A percentile compares a stretch with the other conserved stretches of the same genome.
phyloP scores from a whole-genome alignment of 2,888 invertebrate genomes.

The Pharmacophagus antenor region DNA sequence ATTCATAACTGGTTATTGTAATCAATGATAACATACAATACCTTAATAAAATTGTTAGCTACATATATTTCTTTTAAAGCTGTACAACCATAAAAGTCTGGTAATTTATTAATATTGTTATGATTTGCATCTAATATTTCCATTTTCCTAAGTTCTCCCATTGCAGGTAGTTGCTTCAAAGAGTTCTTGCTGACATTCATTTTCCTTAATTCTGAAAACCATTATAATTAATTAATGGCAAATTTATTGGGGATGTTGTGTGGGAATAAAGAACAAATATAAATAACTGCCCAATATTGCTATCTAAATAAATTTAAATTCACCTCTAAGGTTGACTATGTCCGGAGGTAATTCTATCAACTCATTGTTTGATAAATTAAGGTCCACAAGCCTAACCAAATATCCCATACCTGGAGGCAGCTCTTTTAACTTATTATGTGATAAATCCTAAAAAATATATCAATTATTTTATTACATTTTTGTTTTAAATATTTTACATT shows the following conservation, averaged over 20 bases:
- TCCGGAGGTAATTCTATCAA: slow-evolving; percentile 88
- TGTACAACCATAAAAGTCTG: slow-evolving; percentile 88
- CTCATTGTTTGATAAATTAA: slow-evolving; percentile 88
- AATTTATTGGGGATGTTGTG: neutral
- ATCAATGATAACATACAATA: slow-evolving; percentile 48
- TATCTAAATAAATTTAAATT: slow-evolving; percentile 27
- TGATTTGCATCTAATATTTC: slow-evolving; percentile 89
- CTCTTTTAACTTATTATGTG: slow-evolving; percentile 86
- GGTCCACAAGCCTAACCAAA: slow-evolving; percentile 86
- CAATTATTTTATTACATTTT: too few species aligned
- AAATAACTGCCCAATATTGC: neutral
- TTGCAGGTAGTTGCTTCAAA: slow-evolving; percentile 82
- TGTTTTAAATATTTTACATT: too few species aligned
- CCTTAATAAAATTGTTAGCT: slow-evolving; percentile 90
- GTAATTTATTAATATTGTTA: slow-evolving; percentile 88
- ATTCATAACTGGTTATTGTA: neutral
- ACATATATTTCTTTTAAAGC: slow-evolving; percentile 90
- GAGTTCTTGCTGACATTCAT: slow-evolving; percentile 88
- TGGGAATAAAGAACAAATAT: neutral
- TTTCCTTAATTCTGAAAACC: slow-evolving; percentile 83
- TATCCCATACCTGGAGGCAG: slow-evolving; percentile 92
- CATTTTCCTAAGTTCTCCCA: slow-evolving; percentile 88
- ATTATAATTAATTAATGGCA: too few species aligned
- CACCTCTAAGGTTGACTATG: slow-evolving; percentile 91
- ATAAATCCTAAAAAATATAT: slow-evolving; percentile 85